Conservation (phyloP, 1,140 invertebrate genomes). For the Achatina immaculata region DNA sequence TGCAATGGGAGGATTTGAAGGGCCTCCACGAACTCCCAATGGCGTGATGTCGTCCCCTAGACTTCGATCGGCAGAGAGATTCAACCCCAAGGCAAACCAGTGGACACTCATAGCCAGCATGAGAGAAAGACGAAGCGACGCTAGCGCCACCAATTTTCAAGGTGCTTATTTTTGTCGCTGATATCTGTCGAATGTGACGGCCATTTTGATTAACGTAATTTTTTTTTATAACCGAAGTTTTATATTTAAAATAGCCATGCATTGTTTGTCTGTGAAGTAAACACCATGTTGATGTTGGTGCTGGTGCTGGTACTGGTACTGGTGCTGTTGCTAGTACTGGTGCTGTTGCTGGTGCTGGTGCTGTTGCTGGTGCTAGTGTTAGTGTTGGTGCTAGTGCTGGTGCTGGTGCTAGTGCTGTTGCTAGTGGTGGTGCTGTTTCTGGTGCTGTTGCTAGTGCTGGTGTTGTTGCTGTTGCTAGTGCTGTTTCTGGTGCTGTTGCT, state of each 20-base stretch:
- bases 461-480: no score
- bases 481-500: no score
- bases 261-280: no score
- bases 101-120: conserved; percentile 71
- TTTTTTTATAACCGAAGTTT: no score
- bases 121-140: conserved; percentile 80
- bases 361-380: background rate
- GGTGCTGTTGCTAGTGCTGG: no score
- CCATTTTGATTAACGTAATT: no score
- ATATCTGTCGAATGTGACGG: no score
- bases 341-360: background rate
- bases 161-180: no score
- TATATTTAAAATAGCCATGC: no score
- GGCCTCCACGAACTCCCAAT: conserved; percentile 56
- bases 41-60: conserved; percentile 45
- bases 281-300: background rate
- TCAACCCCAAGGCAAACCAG: conserved; percentile 69
- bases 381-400: background rate
- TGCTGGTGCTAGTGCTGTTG: no score
- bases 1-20: conserved; percentile 79
- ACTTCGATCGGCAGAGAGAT: conserved; percentile 73
- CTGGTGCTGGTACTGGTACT: background rate
- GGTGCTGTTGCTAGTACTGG: background rate
- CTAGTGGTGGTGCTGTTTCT: no score
- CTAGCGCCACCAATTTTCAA: conserved; percentile 77